Percentiles rank a stretch among this genome's conserved stretches.
Conservation (phyloP, 1,140 invertebrate genomes). For the Drosophila pachea region DNA sequence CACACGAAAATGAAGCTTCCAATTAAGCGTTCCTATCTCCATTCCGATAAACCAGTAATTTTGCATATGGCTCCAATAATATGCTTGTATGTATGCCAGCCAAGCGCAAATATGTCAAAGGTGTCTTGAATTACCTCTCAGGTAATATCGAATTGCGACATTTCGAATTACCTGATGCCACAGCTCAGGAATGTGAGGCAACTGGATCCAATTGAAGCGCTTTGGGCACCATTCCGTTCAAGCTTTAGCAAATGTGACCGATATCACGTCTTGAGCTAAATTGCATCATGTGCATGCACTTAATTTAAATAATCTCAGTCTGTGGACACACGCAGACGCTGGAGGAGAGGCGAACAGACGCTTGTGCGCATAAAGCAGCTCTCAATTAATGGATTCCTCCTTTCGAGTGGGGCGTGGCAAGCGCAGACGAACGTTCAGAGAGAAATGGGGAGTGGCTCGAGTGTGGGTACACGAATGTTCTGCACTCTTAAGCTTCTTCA, state of each 20-base stretch:
- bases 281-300: constrained; percentile 31
- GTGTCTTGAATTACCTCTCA: background rate
- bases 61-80: background rate
- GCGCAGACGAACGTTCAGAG: constrained; percentile 8
- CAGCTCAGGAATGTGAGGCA: background rate
- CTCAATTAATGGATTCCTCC: constrained; percentile 3
- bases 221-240: background rate
- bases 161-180: background rate
- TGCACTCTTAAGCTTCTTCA: too few species aligned
- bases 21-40: constrained; percentile 8
- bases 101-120: background rate
- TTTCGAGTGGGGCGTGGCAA: background rate
- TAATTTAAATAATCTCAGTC: constrained; percentile 41
- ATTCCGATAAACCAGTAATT: background rate
- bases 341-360: background rate
- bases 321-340: constrained; percentile 4
- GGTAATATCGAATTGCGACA: background rate
- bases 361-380: background rate
- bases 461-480: background rate
- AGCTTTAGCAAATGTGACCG: constrained; percentile 3
- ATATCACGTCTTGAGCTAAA: background rate
- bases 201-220: background rate
- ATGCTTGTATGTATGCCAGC: background rate
- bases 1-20: constrained; percentile 8
- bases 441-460: background rate